A percentile compares a stretch with the other conserved stretches of the same genome.
Conservation (phyloP, 2,888 invertebrate genomes). For the Acanthosoma haemorrhoidale region DNA sequence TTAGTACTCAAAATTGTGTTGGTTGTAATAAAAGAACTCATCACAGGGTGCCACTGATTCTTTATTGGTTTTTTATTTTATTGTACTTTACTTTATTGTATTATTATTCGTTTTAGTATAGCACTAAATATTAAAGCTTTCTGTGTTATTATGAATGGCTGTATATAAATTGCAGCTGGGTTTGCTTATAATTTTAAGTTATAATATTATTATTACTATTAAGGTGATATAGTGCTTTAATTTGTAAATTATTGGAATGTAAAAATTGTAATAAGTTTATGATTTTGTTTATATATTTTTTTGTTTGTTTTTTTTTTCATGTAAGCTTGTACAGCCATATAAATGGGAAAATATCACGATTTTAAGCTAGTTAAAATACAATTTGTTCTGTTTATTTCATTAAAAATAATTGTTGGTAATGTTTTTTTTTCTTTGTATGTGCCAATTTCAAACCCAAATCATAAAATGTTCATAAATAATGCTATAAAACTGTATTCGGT, state of each 20-base stretch:
- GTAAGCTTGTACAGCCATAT: constrained; percentile 21
- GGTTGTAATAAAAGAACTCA: constrained; percentile 34
- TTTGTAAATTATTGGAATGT: constrained; percentile 25
- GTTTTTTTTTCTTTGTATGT: not conserved
- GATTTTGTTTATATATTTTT: not conserved
- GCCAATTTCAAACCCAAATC: too few relatives aligned
- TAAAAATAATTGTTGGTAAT: constrained; percentile 24
- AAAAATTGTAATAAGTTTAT: constrained; percentile 25
- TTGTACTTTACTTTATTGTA: not conserved
- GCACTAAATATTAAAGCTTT: constrained; percentile 37
- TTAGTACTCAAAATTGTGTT: constrained; percentile 28
- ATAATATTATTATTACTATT: not conserved
- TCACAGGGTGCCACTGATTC: constrained; percentile 34
- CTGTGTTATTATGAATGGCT: constrained; percentile 32
- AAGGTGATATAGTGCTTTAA: constrained; percentile 26
- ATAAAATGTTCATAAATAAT: too few relatives aligned
- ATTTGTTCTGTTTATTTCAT: constrained; percentile 29
- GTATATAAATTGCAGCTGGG: constrained; percentile 21
- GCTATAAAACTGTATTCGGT: too few relatives aligned
- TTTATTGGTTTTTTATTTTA: not conserved
- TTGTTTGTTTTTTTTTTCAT: not conserved
- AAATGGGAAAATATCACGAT: constrained; percentile 15
- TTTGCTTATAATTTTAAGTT: constrained; percentile 10
- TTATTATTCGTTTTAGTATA: constrained; percentile 31
- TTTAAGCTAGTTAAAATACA: constrained; percentile 28